A percentile compares a stretch with the other conserved stretches of the same genome.
Evolutionary conservation across 1,140 invertebrate genomes (phyloP).

Genomic region (Popillia japonica): DNA sequence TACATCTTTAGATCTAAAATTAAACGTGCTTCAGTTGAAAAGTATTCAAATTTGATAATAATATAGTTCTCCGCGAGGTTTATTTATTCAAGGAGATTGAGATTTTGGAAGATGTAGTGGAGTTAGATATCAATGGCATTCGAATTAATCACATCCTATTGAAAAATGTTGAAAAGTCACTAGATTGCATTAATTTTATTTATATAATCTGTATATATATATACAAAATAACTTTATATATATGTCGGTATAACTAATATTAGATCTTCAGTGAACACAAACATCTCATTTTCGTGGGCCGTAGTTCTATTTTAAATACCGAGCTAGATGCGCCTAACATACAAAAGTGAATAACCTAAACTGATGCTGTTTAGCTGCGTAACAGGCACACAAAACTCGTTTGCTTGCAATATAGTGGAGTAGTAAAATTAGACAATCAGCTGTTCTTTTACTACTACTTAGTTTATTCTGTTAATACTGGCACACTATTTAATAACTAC

Average conservation of each 20-base stretch:
- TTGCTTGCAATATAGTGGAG: background rate
- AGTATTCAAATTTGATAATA: conserved; percentile 9
- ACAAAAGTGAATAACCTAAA: conserved; percentile 39
- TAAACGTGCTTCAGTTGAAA: conserved; percentile 9
- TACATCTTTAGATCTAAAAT: background rate
- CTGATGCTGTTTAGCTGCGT: background rate
- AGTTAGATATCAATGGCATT: background rate
- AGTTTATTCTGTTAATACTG: background rate
- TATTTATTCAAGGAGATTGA: conserved; percentile 3
- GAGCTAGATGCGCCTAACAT: background rate
- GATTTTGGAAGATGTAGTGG: background rate
- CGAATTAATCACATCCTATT: background rate
- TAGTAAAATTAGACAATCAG: conserved; percentile 37
- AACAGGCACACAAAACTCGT: conserved; percentile 12
- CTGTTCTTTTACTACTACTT: conserved; percentile 28
- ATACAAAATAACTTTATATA: background rate
- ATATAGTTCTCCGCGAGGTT: background rate
- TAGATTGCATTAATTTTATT: background rate
- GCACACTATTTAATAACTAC: background rate
- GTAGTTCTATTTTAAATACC: conserved; percentile 12
- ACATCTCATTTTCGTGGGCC: conserved; percentile 33
- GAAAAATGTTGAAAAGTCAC: background rate
- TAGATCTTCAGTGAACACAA: conserved; percentile 12
- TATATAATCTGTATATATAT: background rate
- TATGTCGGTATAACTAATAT: background rate